Conservation (phyloP, 1,140 invertebrate genomes). For the Nebria ingens region DNA sequence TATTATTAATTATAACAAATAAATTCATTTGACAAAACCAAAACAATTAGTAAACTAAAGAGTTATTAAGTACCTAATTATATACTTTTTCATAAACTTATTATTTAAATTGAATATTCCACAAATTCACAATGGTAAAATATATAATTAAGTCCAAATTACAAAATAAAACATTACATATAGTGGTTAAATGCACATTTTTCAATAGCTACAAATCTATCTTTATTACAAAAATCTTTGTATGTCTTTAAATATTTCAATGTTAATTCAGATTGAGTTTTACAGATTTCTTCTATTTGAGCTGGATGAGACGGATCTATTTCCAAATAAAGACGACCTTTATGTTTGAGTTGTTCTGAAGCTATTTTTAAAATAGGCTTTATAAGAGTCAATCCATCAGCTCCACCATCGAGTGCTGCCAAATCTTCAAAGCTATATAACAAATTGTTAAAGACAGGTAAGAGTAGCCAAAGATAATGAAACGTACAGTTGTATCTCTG, state of each 20-base stretch:
- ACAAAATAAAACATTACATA: no score
- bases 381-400: constrained; percentile 47
- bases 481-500: constrained; percentile 50
- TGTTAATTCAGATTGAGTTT: constrained; percentile 32
- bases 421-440: constrained; percentile 49
- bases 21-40: no score
- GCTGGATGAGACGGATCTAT: constrained; percentile 45
- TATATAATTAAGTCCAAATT: no score
- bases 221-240: constrained; percentile 45
- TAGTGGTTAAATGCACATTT: constrained; percentile 24
- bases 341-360: constrained; percentile 35
- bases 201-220: constrained; percentile 46
- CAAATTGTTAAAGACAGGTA: not conserved
- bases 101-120: no score
- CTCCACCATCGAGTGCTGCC: constrained; percentile 48
- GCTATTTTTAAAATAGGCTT: constrained; percentile 44
- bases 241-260: constrained; percentile 37
- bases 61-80: no score
- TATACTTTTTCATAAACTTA: no score
- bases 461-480: constrained; percentile 5
- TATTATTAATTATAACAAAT: no score
- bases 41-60: not conserved
- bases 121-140: no score
- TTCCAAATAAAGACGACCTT: constrained; percentile 46
- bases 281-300: constrained; percentile 38